phyloP scores from a whole-genome alignment of 2,113 vertebrate species.

The Rhombomys opimus region DNA sequence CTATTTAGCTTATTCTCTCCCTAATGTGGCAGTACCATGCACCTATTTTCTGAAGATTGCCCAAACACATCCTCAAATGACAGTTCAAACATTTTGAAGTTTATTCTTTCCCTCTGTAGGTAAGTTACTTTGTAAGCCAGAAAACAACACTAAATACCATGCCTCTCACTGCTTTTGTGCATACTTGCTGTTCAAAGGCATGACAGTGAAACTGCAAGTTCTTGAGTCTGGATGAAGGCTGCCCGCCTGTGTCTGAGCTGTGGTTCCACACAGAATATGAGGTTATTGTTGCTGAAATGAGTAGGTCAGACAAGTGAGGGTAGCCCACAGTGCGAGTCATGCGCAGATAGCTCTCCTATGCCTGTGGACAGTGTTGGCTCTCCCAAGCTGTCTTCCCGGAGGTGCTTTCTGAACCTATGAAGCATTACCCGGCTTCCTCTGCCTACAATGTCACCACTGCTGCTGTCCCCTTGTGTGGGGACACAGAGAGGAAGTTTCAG shows the following conservation, averaged over 20 bases:
- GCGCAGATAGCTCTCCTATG: neutral
- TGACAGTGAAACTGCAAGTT: conserved; percentile 61
- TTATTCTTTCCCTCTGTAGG: conserved; percentile 66
- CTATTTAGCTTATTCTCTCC: conserved; percentile 78
- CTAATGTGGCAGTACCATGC: conserved; percentile 53
- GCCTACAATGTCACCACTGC: neutral
- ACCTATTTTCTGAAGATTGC: conserved; percentile 77
- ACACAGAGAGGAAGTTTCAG: neutral
- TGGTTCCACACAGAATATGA: conserved; percentile 30
- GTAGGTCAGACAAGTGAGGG: neutral
- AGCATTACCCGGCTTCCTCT: neutral
- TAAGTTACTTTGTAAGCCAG: conserved; percentile 42
- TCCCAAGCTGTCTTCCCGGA: neutral
- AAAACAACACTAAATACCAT: neutral
- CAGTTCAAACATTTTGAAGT: conserved; percentile 67
- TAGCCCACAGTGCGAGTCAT: conserved; percentile 52
- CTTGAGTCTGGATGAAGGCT: conserved; percentile 69
- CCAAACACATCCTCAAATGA: conserved; percentile 66
- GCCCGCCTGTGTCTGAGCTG: conserved; percentile 72
- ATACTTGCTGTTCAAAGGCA: conserved; percentile 43
- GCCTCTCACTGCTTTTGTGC: conserved; percentile 29
- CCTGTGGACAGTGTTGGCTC: too few relatives aligned
- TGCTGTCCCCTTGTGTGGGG: neutral
- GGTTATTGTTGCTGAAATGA: conserved; percentile 68
- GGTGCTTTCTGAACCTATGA: neutral